A percentile compares a stretch with the other conserved stretches of the same genome.
These are phyloP conservation scores for Anomalospiza imberbis DNA, from an alignment of 2,797 vertebrate genomes.

Conservation along the genomic window DNA sequence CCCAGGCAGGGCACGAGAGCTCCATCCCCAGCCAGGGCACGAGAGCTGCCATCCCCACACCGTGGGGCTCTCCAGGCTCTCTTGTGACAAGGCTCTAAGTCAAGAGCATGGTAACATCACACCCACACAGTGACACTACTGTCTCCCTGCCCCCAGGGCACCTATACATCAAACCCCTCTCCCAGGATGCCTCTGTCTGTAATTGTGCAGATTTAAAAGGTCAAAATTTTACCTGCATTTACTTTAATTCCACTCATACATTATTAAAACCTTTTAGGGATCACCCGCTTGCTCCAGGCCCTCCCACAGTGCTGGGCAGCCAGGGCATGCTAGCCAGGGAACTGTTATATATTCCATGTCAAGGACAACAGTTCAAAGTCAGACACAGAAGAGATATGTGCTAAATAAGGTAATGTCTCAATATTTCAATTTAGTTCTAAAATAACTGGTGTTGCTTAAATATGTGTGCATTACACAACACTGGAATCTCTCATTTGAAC, in stretches of 20 bases:
- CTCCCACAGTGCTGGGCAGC: not conserved
- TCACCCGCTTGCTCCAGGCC: not conserved
- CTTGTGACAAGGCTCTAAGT: not conserved
- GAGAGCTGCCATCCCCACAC: not conserved
- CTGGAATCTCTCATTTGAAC: not conserved
- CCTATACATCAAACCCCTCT: not conserved
- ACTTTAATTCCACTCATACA: not conserved
- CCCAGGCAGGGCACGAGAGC: no score
- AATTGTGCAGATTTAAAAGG: conserved; percentile 4
- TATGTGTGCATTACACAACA: not conserved
- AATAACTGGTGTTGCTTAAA: not conserved
- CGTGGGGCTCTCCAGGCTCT: not conserved
- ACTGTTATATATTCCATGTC: not conserved
- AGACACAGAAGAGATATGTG: not conserved
- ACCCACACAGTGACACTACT: not conserved
- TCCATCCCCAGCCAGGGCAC: not conserved
- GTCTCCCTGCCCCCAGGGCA: not conserved
- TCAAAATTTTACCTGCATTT: conserved; percentile 8
- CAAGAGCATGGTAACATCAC: fast-evolving
- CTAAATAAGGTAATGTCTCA: not conserved
- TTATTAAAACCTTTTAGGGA: conserved; percentile 30
- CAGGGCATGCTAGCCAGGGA: not conserved
- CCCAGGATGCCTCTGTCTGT: not conserved
- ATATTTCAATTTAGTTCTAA: not conserved
- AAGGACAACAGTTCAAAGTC: conserved; percentile 31